Conservation (phyloP, 2,113 vertebrate species). For the Caracal caracal region DNA sequence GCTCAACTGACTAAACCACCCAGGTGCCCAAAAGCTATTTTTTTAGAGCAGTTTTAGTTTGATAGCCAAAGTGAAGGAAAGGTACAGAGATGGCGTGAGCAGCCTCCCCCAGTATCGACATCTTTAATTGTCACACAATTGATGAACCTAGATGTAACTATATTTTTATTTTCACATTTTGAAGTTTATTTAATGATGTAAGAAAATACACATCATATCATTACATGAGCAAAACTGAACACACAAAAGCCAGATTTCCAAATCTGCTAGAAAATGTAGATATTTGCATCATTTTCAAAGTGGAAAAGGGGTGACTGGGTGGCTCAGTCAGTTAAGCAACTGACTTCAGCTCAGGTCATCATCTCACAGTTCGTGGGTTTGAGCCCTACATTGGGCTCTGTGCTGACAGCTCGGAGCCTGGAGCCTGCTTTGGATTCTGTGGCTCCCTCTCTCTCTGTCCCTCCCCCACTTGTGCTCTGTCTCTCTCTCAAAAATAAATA, state of each 20-base stretch:
- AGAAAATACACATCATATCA: neutral
- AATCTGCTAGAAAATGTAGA: constrained; percentile 10
- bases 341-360: too few species aligned
- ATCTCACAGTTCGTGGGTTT: too few species aligned
- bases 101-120: neutral
- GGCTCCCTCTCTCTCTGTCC: too few species aligned
- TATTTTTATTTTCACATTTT: constrained; percentile 29
- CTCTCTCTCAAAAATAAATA: too few species aligned
- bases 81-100: neutral
- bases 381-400: too few species aligned
- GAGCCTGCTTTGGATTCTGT: too few species aligned
- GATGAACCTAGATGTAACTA: neutral
- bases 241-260: neutral
- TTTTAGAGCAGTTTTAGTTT: neutral
- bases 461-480: too few species aligned
- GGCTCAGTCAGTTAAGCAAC: too few species aligned
- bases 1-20: too few species aligned
- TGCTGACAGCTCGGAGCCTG: too few species aligned
- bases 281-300: neutral
- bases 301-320: too few species aligned
- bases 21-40: neutral
- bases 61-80: neutral
- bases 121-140: neutral
- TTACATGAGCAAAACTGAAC: constrained; percentile 6
- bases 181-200: neutral